Base-by-base conservation (phyloP, 2,888 invertebrate genomes). In the Diplolepis rosae region DNA sequence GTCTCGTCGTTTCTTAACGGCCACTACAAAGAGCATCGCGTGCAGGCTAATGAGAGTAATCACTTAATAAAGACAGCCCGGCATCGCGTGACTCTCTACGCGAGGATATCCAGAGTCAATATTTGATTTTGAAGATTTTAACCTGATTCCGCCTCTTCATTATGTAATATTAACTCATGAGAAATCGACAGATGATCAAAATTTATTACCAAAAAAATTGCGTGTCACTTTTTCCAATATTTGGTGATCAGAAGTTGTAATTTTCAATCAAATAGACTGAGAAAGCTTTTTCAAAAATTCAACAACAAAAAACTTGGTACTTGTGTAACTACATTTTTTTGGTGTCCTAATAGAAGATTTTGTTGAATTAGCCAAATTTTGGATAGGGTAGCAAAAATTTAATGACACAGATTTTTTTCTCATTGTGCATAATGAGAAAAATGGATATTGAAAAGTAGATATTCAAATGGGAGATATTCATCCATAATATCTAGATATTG, bases 21-120 rank as follows among this genome's bases (percentile, higher is more conserved):
- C 66, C 68, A 27, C 70, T 50, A 68, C 83, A 86, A 86, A 86
- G 84, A 83, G 82, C 83, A 87, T 88, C 87, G 87, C 87, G 88
- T 88, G 88, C 87, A 81, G 77, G 78, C 86, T 87, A 88, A 88
- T 88, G 87, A 87, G 87, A 85, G 85, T 88, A 88, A 88, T 88
- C 88, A 85, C 86, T 88, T 87, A 88, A 88, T 88, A 88, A 87
- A 86, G 83, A 81, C 83, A 80, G 83, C 72, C 65, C 76, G 76
- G 77, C 79, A 85, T 84, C 83, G 85, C 86, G 85, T 84, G 86
- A 85, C 77, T 75, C 28, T 67, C 24, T 61, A 56, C 61, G 30
- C 52, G 50, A 68, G 78, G 70, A 68, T 61, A 74, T 75, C 77
- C 75, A 80, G 82, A 87, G 85, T 86, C 85, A 86, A 85, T 86